Conservation (phyloP, 1,140 invertebrate genomes). For the Venturia canescens region DNA sequence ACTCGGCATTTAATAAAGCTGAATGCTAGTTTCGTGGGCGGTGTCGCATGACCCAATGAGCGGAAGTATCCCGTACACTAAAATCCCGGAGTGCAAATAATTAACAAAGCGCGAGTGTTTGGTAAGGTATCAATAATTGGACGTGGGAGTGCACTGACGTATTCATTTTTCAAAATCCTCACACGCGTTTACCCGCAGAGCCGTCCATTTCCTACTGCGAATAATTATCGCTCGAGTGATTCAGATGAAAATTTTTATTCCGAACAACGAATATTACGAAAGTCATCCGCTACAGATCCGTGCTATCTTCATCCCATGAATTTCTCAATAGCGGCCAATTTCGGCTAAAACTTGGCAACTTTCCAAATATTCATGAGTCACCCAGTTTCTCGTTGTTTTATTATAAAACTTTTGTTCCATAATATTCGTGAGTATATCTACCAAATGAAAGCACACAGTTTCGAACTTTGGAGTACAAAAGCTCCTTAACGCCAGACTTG, state of each 20-base stretch:
- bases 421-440: background rate
- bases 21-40: background rate
- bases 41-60: background rate
- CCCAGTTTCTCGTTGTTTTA: background rate
- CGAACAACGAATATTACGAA: background rate
- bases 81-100: background rate
- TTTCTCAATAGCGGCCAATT: slow-evolving; percentile 1
- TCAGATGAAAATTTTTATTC: background rate
- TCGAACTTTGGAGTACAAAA: background rate
- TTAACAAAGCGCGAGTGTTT: background rate
- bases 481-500: too few relatives aligned
- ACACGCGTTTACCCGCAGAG: too few relatives aligned
- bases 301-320: background rate
- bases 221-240: too few relatives aligned
- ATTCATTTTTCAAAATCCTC: background rate
- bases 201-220: too few relatives aligned
- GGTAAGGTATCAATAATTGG: background rate
- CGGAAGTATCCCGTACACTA: background rate
- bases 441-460: background rate
- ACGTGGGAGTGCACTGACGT: background rate
- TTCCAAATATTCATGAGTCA: background rate
- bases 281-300: background rate
- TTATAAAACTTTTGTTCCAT: background rate
- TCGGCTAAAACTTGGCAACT: background rate
- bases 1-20: background rate